Conservation (phyloP, 1,140 invertebrate genomes). For the Drosophila bifasciata region DNA sequence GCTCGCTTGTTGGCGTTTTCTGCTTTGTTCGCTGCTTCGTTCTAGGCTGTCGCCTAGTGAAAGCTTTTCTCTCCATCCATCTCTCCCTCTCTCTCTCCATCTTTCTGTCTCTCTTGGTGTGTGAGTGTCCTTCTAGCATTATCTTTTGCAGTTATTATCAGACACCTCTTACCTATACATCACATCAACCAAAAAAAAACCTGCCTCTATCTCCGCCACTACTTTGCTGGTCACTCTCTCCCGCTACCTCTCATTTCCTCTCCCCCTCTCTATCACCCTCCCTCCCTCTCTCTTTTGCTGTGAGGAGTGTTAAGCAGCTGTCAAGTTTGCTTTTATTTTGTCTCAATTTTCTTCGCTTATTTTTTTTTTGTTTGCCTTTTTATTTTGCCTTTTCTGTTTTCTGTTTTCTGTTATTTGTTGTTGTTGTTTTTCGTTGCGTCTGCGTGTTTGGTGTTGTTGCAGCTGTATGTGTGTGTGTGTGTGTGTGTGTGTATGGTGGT, state of each 20-base stretch:
- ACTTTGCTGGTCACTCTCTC: too few relatives aligned
- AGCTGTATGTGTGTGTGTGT: conserved; percentile 7
- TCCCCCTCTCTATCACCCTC: background rate
- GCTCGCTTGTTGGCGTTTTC: conserved; percentile 68
- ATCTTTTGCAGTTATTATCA: conserved; percentile 54
- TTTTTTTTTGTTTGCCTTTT: background rate
- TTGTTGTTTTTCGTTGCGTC: conserved; percentile 30
- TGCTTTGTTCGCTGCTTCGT: conserved; percentile 69
- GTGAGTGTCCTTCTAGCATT: conserved; percentile 16
- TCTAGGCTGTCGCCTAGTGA: conserved; percentile 45
- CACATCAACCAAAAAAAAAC: conserved; percentile 10
- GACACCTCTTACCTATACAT: conserved; percentile 36
- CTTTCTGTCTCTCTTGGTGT: too few relatives aligned
- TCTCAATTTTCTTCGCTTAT: conserved; percentile 20
- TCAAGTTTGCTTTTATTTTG: conserved; percentile 27
- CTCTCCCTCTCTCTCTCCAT: too few relatives aligned
- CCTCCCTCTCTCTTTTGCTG: conserved; percentile 9
- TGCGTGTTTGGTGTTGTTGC: conserved; percentile 37
- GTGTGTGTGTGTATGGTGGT: too few relatives aligned
- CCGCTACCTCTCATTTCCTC: too few relatives aligned
- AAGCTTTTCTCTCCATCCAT: conserved; percentile 23
- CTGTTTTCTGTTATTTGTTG: conserved; percentile 6
- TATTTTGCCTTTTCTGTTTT: conserved; percentile 15
- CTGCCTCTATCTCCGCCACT: too few relatives aligned
- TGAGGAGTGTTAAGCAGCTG: conserved; percentile 49